These are phyloP conservation scores for Germaria angustata DNA, from an alignment of 2,888 invertebrate genomes.

Conservation along the genomic window DNA sequence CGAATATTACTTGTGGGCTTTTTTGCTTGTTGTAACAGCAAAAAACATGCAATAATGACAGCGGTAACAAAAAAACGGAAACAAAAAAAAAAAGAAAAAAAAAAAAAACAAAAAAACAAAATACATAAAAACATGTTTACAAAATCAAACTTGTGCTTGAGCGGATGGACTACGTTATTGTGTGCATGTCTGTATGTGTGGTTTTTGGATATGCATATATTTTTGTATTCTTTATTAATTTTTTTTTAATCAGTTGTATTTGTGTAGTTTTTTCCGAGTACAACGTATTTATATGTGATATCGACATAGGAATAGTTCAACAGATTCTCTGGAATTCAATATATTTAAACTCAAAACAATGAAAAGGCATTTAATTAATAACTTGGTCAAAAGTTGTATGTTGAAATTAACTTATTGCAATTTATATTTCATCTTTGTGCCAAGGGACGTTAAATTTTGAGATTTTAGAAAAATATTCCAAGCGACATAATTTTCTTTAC, in stretches of 20 bases:
- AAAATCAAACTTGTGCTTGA: neutral
- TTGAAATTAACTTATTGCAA: no score
- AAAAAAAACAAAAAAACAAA: no score
- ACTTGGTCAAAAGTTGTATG: no score
- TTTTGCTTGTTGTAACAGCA: neutral
- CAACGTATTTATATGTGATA: neutral
- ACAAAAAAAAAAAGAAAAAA: no score
- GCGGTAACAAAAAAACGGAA: neutral
- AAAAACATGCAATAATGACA: neutral
- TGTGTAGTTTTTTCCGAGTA: neutral
- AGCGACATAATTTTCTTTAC: no score
- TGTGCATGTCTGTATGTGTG: neutral
- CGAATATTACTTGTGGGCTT: no score
- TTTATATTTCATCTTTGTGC: no score
- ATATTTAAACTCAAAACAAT: neutral
- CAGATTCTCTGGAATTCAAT: neutral
- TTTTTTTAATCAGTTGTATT: conserved; percentile 20
- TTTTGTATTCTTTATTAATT: conserved; percentile 6
- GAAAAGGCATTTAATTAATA: neutral
- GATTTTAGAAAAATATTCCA: no score
- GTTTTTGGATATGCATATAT: neutral
- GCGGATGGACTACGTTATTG: neutral
- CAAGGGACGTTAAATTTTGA: no score
- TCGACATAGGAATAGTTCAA: neutral
- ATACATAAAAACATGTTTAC: conserved; percentile 2